Evolutionary conservation across 2,888 invertebrate species (phyloP), one percentile per base, ranked within the genome.

Genomic region (Andrena minutula): DNA sequence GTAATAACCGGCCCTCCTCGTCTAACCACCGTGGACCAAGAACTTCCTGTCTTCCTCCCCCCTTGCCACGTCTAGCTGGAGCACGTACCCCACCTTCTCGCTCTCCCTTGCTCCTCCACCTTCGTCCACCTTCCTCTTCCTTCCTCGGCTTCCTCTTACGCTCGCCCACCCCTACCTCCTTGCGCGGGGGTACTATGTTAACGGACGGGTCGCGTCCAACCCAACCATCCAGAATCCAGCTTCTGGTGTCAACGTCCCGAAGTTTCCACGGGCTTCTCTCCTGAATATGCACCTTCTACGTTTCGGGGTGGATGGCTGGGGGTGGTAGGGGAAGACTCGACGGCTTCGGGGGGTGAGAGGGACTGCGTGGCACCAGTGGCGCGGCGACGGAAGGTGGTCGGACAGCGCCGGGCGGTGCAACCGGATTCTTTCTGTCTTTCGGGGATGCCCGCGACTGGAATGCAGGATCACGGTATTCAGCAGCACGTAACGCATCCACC

Each of bases 221-320:
- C 90, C 88, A 85, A 83, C 88, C 86, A 85, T 87, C 80, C 84
- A 82, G 84, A 86, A 87, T 86, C 87, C 89, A 86, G 88, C 89
- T 88, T 89, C 86, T 86, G 89, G 89, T 91, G 92, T 92, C 92
- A 92, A 92, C 91, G 92, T 92, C 91, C 90, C 86, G 86, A 87
- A 89, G 86, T 87, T 88, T 87, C 88, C 79, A 82, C 82, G 35
- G 78, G 78, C 72, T 85, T 75, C 86, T 86, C 85, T 86, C 85
- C 88, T 85, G 86, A 86, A 88, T 87, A 86, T 88, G 86, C 89
- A 87, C 89, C 89, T 89, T 87, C 84, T 78, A 79, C 79, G 60
- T 74, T 77, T 76, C 75, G 73, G 49, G 64, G 61, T 30, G 72
- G 78, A 28, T 2, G 28, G 47, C 23, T 10, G 41, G 30, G 51